Evolutionary conservation across 2,888 invertebrate species (phyloP).

Genomic region (Eilema griseolum): DNA sequence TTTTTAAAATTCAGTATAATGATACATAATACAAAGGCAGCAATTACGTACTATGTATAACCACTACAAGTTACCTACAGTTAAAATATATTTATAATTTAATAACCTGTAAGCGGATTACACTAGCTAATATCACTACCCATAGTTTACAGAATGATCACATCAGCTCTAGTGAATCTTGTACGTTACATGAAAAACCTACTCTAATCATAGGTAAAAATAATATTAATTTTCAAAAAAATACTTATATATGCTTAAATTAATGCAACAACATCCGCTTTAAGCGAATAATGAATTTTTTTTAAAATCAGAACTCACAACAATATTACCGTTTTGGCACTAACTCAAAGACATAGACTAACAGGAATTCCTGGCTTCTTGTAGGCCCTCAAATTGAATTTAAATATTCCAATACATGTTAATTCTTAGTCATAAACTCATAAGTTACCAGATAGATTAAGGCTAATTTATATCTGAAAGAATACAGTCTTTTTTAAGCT

Average conservation of each 20-base stretch:
- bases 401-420: neutral
- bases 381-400: neutral
- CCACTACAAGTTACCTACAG: conserved; percentile 40
- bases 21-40: conserved; percentile 5
- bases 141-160: conserved; percentile 71
- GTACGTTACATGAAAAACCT: conserved; percentile 63
- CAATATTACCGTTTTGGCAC: conserved; percentile 73
- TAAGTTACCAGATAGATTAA: neutral
- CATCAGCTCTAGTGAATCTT: conserved; percentile 73
- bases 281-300: conserved; percentile 68
- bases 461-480: neutral
- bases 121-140: conserved; percentile 32
- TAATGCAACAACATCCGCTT: conserved; percentile 73
- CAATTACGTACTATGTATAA: conserved; percentile 41
- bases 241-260: conserved; percentile 57
- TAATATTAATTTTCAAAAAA: conserved; percentile 64
- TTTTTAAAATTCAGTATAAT: conserved; percentile 6
- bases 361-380: conserved; percentile 35
- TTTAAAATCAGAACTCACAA: conserved; percentile 66
- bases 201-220: conserved; percentile 67
- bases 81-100: conserved; percentile 26
- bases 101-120: conserved; percentile 41
- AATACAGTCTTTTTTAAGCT: neutral
- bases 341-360: conserved; percentile 63
- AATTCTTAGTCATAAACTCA: neutral